These are phyloP conservation scores for Harpegnathos saltator DNA, from an alignment of 1,140 invertebrate genomes.

Conservation along the genomic window DNA sequence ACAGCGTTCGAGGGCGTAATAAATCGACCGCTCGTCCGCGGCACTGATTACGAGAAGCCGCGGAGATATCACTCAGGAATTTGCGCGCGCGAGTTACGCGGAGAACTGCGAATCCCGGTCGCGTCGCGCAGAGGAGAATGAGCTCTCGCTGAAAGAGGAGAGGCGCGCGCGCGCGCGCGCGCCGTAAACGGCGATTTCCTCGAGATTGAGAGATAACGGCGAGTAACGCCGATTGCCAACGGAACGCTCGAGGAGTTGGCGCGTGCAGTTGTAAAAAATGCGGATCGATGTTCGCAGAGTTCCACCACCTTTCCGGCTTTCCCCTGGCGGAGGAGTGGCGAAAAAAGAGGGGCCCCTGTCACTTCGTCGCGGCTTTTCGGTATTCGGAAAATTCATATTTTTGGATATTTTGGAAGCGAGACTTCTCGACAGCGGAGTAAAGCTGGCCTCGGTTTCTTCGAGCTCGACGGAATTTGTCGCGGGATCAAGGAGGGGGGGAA, in stretches of 20 bases:
- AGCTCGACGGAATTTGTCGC: conserved; percentile 5
- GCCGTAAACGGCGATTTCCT: neutral
- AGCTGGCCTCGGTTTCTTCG: neutral
- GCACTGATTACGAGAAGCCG: conserved; percentile 7
- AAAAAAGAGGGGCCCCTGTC: no score
- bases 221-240: no score
- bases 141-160: neutral
- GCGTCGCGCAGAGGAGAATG: neutral
- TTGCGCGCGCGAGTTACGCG: neutral
- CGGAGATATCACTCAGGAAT: conserved; percentile 5
- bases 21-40: conserved; percentile 19
- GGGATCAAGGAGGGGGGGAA: conserved; percentile 9
- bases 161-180: neutral
- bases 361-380: no score
- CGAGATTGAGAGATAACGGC: neutral
- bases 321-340: no score
- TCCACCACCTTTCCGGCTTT: no score
- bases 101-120: no score
- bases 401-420: no score
- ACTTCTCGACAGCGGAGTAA: no score
- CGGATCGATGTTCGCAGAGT: no score
- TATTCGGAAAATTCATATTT: no score
- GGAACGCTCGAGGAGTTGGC: no score
- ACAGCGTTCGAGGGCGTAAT: conserved; percentile 10
- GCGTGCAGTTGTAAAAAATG: no score